Evolutionary conservation across 2,113 vertebrate genomes (phyloP), one percentile per base, ranked within the genome.

Genomic region (Corythornis cristatus): DNA sequence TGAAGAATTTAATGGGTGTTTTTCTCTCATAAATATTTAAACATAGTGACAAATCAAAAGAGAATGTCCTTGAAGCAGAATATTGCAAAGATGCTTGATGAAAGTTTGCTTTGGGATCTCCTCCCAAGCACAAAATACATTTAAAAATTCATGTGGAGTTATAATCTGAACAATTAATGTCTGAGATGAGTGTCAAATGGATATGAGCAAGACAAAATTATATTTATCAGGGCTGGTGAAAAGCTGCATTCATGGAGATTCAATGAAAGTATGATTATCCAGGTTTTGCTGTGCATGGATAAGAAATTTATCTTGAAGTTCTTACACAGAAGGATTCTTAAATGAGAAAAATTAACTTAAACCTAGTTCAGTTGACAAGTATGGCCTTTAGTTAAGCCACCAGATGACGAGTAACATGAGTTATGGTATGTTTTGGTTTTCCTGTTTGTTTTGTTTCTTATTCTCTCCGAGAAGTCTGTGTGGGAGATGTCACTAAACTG

Each of bases 1-100:
- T 54, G 54, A 89, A 83, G 33, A 91, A 76, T 83, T 57, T 67
- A 85, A 51, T 4, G 28, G 0, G 0, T 0, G 6, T 29, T 81
- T 66, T 86, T 65, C 15, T 19, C 18, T 93, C 57, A 65, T 73
- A 94, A 93, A 60, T 91, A 35, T 83, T 86, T 83, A 62, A 77
- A 74, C 15, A 35, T 0, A 3, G 7, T 62, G 45, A 45, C 57
- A 74, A 77, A 33, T 76, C 11, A 7, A 50, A 83, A 88, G 17
- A 80, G 53, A 73, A 67, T 60, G 20, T 61, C 56, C 16, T 83
- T 93, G 46, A 53, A 70, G 29, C 42, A 68, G 35, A 61, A 16
- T 75, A 26, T 68, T 10, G 1, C 54, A 40, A 73, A 82, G 45
- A 57, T 65, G 10, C 51, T 87, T 73, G 15, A 74, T 35, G 26